phyloP scores from a whole-genome alignment of 2,888 invertebrate genomes.

The Orchesellides sinensis region DNA sequence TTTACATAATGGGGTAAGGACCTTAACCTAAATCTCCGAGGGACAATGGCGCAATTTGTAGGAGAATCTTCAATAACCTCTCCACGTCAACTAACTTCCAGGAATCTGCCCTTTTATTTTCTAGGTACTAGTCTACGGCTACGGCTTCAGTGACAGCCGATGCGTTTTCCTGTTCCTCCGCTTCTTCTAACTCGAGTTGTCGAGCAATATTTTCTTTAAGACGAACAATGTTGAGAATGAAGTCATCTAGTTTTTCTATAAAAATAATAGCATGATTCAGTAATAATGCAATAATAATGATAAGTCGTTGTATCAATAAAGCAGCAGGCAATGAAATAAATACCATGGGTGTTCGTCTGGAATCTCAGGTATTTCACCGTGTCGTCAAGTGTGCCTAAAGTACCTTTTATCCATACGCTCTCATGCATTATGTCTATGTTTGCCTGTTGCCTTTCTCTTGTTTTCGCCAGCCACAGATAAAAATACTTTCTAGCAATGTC shows the following conservation, averaged over 20 bases:
- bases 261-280: background rate
- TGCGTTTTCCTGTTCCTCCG: slow-evolving; percentile 35
- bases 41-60: too few relatives aligned
- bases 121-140: too few relatives aligned
- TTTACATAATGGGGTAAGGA: background rate
- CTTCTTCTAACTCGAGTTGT: slow-evolving; percentile 63
- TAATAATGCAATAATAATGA: background rate
- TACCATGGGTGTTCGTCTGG: slow-evolving; percentile 35
- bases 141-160: too few relatives aligned
- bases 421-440: slow-evolving; percentile 46
- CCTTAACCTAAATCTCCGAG: background rate
- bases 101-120: too few relatives aligned
- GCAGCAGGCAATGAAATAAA: background rate
- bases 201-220: slow-evolving; percentile 61
- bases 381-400: slow-evolving; percentile 46
- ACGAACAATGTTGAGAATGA: slow-evolving; percentile 65
- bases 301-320: background rate
- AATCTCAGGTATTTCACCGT: slow-evolving; percentile 65
- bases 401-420: slow-evolving; percentile 60
- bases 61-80: too few relatives aligned
- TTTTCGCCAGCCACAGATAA: slow-evolving; percentile 59
- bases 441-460: slow-evolving; percentile 39
- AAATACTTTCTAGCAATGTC: slow-evolving; percentile 55
- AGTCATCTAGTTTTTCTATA: slow-evolving; percentile 68
- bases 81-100: too few relatives aligned